These are phyloP conservation scores for Zonitis immaculata DNA, from an alignment of 2,888 invertebrate species.

Conservation along the genomic window DNA sequence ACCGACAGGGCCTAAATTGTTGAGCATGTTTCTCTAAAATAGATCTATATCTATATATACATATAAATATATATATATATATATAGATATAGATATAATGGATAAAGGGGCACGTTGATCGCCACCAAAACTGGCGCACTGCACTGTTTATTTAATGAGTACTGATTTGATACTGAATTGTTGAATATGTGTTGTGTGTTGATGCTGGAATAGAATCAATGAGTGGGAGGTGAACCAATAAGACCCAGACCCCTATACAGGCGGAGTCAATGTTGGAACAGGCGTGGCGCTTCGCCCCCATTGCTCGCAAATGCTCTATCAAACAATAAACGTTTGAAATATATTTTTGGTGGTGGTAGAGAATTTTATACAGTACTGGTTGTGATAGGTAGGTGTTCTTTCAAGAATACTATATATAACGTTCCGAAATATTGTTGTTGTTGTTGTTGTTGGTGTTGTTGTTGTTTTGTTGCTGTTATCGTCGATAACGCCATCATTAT, in stretches of 20 bases:
- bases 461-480: constrained; percentile 9
- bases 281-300: constrained; percentile 30
- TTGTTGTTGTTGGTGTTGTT: constrained; percentile 7
- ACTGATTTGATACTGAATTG: constrained; percentile 52
- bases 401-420: constrained; percentile 3
- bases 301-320: constrained; percentile 17
- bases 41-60: neutral
- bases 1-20: constrained; percentile 49
- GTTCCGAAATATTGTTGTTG: constrained; percentile 8
- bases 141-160: constrained; percentile 53
- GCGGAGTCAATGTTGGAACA: constrained; percentile 29
- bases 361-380: neutral
- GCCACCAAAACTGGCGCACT: constrained; percentile 29
- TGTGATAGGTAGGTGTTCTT: constrained; percentile 14
- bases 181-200: constrained; percentile 44
- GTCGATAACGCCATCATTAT: neutral
- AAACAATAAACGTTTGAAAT: constrained; percentile 17
- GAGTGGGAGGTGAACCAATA: constrained; percentile 44
- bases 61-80: neutral
- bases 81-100: neutral
- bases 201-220: constrained; percentile 39
- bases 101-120: constrained; percentile 4
- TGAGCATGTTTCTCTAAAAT: constrained; percentile 41
- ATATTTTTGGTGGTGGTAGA: constrained; percentile 5
- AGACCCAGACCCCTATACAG: constrained; percentile 37